Evolutionary conservation across 2,797 vertebrate species (phyloP).

Genomic region (Glossophaga mutica): DNA sequence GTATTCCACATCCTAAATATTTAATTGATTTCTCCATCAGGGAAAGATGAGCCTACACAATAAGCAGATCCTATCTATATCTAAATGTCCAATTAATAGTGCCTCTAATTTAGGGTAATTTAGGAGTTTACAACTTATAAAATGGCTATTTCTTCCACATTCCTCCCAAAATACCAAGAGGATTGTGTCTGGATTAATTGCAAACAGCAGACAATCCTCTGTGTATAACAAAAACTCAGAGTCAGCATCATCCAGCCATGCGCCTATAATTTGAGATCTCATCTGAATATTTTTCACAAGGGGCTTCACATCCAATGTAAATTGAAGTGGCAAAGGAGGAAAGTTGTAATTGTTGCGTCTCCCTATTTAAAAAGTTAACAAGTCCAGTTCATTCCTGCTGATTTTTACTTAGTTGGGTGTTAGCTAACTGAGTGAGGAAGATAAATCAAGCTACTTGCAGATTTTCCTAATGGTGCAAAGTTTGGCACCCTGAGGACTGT

Average conservation of each 20-base stretch:
- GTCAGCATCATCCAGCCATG: slow-evolving; percentile 62
- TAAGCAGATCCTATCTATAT: slow-evolving; percentile 65
- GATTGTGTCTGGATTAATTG: slow-evolving; percentile 76
- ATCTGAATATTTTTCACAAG: slow-evolving; percentile 66
- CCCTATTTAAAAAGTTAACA: slow-evolving; percentile 66
- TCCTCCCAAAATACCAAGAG: slow-evolving; percentile 66
- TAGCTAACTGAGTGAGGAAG: slow-evolving; percentile 66
- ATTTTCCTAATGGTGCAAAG: slow-evolving; percentile 72
- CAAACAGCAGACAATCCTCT: slow-evolving; percentile 73
- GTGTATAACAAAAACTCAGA: slow-evolving; percentile 31
- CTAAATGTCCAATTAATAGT: slow-evolving; percentile 64
- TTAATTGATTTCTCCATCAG: slow-evolving; percentile 73
- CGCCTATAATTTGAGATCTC: slow-evolving; percentile 51
- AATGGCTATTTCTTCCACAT: slow-evolving; percentile 72
- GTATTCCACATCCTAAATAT: slow-evolving; percentile 73
- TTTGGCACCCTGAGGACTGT: slow-evolving; percentile 70
- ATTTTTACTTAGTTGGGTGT: slow-evolving; percentile 68
- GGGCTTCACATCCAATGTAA: slow-evolving; percentile 56
- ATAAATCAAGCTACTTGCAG: slow-evolving; percentile 68
- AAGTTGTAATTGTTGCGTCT: slow-evolving; percentile 59
- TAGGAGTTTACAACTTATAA: slow-evolving; percentile 79
- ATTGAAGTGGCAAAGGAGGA: slow-evolving; percentile 31
- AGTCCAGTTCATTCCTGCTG: slow-evolving; percentile 58
- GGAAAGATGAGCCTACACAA: slow-evolving; percentile 64
- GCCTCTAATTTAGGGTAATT: slow-evolving; percentile 75